Evolutionary conservation across 1,140 invertebrate genomes (phyloP).

Genomic region (Littorina saxatilis): DNA sequence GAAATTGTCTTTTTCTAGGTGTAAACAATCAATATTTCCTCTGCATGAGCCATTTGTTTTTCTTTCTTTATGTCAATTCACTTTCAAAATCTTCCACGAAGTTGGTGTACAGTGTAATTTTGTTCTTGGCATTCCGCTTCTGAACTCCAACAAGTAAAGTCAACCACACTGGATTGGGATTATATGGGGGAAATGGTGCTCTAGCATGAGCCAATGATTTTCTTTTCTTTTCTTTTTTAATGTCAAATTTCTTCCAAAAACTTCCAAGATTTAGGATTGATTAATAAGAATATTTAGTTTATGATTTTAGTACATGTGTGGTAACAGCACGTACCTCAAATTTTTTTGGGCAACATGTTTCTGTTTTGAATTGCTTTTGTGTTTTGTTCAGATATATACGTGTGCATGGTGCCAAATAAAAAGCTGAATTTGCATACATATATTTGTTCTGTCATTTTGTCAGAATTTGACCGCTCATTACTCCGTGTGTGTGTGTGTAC

Average conservation of each 20-base stretch:
- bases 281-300: constrained; percentile 1
- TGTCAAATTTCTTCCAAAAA: no score
- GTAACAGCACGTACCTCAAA: neutral
- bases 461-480: no score
- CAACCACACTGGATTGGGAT: neutral
- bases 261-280: neutral
- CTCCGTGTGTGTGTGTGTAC: no score
- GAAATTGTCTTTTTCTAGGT: no score
- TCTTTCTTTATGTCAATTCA: no score
- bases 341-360: neutral
- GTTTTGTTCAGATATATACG: neutral
- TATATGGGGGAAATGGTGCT: neutral
- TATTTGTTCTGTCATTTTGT: no score
- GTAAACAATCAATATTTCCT: no score
- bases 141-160: neutral
- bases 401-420: neutral
- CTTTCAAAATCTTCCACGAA: no score
- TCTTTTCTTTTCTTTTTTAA: no score
- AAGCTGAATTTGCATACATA: neutral
- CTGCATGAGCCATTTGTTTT: no score
- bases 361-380: neutral
- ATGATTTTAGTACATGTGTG: neutral
- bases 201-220: neutral
- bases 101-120: neutral
- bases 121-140: neutral